Conservation (phyloP, 2,888 invertebrate species). For the Apodemia duryi region DNA sequence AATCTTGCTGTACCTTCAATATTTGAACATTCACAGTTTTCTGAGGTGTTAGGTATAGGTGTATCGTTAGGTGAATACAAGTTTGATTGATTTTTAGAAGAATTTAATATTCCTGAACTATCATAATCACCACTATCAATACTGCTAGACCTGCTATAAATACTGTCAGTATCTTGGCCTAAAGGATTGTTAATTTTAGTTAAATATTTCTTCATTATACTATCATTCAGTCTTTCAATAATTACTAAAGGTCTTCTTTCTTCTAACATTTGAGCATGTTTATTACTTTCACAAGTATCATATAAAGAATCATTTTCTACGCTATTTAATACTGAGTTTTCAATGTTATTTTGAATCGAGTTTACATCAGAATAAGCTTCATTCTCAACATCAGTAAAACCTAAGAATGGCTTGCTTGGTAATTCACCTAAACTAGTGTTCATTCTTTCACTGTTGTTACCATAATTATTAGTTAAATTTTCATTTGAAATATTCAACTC, state of each 20-base stretch:
- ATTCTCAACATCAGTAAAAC: slow-evolving; percentile 8
- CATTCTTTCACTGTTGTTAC: not conserved
- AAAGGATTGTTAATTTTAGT: slow-evolving; percentile 34
- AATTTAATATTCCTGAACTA: slow-evolving; percentile 28
- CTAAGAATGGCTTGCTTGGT: slow-evolving; percentile 3
- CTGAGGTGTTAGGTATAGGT: not conserved
- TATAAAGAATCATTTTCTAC: slow-evolving; percentile 48
- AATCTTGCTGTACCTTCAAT: slow-evolving; percentile 23
- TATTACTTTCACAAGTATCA: slow-evolving; percentile 59
- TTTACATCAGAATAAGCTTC: slow-evolving; percentile 1
- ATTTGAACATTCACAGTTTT: slow-evolving; percentile 27
- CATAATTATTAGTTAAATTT: not conserved
- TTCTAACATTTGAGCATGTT: slow-evolving; percentile 26
- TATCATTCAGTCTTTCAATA: slow-evolving; percentile 49
- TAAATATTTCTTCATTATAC: slow-evolving; percentile 49
- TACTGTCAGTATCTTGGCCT: slow-evolving; percentile 19
- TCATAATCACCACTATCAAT: slow-evolving; percentile 27
- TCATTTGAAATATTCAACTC: not conserved
- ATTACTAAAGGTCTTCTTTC: slow-evolving; percentile 43
- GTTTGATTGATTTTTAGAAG: not conserved
- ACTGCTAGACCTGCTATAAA: slow-evolving; percentile 22
- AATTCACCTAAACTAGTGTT: slow-evolving; percentile 9
- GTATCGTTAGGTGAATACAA: not conserved
- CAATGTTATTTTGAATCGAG: slow-evolving; percentile 18
- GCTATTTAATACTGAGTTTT: slow-evolving; percentile 24